phyloP scores from a whole-genome alignment of 2,113 vertebrate genomes.

The Lagopus leucura region DNA sequence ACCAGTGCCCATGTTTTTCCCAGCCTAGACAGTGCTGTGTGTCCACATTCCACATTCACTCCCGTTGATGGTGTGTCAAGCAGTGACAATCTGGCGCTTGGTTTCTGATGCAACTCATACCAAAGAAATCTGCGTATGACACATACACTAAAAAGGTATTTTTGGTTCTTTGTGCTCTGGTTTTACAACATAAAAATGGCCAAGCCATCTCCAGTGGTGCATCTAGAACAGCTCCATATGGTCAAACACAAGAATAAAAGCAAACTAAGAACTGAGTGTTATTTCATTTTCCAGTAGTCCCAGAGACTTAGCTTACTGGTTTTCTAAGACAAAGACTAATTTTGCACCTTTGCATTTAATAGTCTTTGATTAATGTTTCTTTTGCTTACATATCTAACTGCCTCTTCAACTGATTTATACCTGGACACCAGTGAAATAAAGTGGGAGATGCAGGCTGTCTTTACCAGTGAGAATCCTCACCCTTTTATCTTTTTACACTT shows the following conservation, averaged over 20 bases:
- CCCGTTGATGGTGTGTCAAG: neutral
- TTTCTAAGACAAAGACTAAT: neutral
- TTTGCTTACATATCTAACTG: neutral
- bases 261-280: neutral
- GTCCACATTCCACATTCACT: neutral
- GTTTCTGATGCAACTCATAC: neutral
- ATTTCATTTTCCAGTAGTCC: neutral
- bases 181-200: neutral
- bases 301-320: neutral
- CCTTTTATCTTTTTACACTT: neutral
- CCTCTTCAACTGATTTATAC: neutral
- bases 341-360: neutral
- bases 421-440: neutral
- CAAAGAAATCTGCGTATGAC: neutral
- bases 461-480: neutral
- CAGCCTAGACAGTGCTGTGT: neutral
- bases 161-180: neutral
- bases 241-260: neutral
- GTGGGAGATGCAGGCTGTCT: neutral
- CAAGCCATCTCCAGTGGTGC: neutral
- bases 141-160: neutral
- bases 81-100: fast-evolving
- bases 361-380: neutral
- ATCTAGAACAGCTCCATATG: neutral
- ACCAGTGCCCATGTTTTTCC: neutral